Evolutionary conservation across 2,113 vertebrate species (phyloP), one percentile per base, ranked within the genome.

Genomic region (Choloepus hoffmanni): DNA sequence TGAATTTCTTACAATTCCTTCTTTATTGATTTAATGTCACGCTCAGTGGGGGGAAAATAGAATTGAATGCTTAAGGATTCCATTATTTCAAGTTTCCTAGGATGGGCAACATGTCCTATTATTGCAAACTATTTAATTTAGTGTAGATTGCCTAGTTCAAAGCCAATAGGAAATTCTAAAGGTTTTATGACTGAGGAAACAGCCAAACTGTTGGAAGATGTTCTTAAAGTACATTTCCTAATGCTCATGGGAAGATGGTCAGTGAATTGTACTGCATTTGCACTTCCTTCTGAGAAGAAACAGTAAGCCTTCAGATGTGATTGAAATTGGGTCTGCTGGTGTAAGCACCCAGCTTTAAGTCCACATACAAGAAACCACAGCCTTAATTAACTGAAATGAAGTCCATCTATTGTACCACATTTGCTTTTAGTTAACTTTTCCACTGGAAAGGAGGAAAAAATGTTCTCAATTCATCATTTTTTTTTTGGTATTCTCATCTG

Each of bases 101-200:
- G 40, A 93, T 73, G 65, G 91, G 50, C 78, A 83, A 72, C 67
- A 24, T 30, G 13, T 28, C 40, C 67, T 91, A 65, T 90, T 90
- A 78, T 60, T 10, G 82, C 63, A 91, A 76, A 91, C 82, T 84
- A 85, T n/a, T 92, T 91, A 65, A 95, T 77, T 79, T 60, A 72
- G 21, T 53, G 26, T 40, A 58, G 93, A 85, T 12, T 40, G 53
- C 53, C 48, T 70, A 33, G 58, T 81, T 26, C 72, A 92, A 43
- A 43, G 63, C 60, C 65, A 92, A 55, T 19, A 30, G 73, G 45
- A 85, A 92, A 92, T 60, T 74, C 73, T 70, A 30, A 89, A 87
- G 43, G 63, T 62, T 58, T 2, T 93, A 10, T 89, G 43, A 62
- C 4, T 14, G 43, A 94, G 55, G 50, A 83, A 89, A 65, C 13